Conservation (phyloP, 2,888 invertebrate species). For the Noctua pronuba region DNA sequence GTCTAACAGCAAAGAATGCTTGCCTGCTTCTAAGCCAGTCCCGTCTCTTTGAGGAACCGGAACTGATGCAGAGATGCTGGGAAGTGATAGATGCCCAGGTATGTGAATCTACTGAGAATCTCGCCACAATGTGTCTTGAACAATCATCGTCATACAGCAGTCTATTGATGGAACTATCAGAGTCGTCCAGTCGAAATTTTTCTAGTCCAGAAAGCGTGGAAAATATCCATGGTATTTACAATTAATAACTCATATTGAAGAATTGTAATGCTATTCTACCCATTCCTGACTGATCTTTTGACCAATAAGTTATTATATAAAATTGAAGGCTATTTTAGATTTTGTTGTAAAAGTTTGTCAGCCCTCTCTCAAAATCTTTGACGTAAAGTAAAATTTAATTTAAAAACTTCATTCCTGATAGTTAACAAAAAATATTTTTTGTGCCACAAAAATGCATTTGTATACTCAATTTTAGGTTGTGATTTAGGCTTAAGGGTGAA, state of each 20-base stretch:
- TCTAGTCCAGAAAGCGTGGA: constrained; percentile 86
- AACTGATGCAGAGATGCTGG: constrained; percentile 99
- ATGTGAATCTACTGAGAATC: constrained; percentile 90
- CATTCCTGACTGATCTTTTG: constrained; percentile 50
- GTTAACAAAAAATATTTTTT: constrained; percentile 46
- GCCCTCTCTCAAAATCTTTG: constrained; percentile 1
- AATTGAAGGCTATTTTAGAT: constrained; percentile 12
- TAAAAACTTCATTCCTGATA: constrained; percentile 21
- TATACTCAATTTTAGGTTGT: constrained; percentile 86
- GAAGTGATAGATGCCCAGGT: constrained; percentile 99
- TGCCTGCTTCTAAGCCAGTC: constrained; percentile 98
- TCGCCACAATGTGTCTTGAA: constrained; percentile 83
- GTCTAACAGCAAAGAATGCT: constrained; percentile 98
- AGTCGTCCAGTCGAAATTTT: constrained; percentile 82
- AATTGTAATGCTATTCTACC: constrained; percentile 29
- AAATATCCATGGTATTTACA: constrained; percentile 77
- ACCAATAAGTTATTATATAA: constrained; percentile 43
- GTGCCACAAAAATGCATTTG: constrained; percentile 74
- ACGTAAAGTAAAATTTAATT: constrained; percentile 62
- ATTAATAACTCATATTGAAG: constrained; percentile 64
- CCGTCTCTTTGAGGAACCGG: constrained; percentile 98
- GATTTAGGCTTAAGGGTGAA: constrained; percentile 79
- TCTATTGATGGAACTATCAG: constrained; percentile 84
- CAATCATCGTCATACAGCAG: constrained; percentile 87
- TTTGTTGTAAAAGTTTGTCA: constrained; percentile 12